Evolutionary conservation across 2,888 invertebrate species (phyloP).

Genomic region (Drosophila silvestris): DNA sequence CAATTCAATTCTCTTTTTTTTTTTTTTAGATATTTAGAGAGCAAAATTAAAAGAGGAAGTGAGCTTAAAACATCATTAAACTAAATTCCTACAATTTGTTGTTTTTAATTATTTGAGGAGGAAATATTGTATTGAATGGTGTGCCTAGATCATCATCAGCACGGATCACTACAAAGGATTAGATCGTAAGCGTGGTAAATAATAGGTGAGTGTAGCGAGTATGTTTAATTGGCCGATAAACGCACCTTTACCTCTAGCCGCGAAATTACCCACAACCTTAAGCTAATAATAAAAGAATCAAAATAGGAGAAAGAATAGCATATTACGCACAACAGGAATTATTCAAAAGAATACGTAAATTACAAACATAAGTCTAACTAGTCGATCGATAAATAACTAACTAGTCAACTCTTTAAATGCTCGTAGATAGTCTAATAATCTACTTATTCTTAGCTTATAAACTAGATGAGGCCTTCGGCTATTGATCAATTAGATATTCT

Average conservation of each 20-base stretch:
- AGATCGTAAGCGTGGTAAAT: conserved; percentile 45
- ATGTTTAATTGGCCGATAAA: conserved; percentile 40
- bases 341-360: conserved; percentile 23
- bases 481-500: neutral
- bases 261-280: conserved; percentile 79
- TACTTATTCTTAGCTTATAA: conserved; percentile 16
- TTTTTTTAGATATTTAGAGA: conserved; percentile 1
- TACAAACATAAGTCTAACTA: conserved; percentile 22
- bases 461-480: conserved; percentile 9
- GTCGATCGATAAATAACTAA: neutral
- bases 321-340: conserved; percentile 43
- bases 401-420: neutral
- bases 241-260: conserved; percentile 80
- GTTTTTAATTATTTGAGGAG: conserved; percentile 5
- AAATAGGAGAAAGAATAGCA: conserved; percentile 38
- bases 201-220: conserved; percentile 34
- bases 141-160: conserved; percentile 12
- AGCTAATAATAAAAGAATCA: conserved; percentile 68
- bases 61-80: neutral
- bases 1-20: neutral
- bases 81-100: neutral
- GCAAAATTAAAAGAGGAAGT: neutral
- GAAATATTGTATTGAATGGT: conserved; percentile 2
- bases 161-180: conserved; percentile 33
- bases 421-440: neutral